phyloP scores from a whole-genome alignment of 2,113 vertebrate species.

The Sinocyclocheilus anshuiensis region DNA sequence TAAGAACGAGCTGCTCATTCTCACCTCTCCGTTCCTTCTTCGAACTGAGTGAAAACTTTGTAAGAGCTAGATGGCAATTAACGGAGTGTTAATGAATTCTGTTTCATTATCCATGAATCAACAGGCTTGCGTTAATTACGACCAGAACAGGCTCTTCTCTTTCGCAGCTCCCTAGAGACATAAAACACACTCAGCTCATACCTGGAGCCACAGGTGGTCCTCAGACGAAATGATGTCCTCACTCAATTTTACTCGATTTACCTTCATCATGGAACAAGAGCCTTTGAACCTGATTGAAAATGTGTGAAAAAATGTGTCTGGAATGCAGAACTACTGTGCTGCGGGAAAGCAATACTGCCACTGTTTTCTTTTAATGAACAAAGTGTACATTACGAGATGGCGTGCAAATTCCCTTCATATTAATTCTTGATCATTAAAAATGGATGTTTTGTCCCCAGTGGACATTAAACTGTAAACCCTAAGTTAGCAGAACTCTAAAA shows the following conservation, averaged over 20 bases:
- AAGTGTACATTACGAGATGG: not conserved
- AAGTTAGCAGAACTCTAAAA: not conserved
- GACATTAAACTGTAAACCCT: not conserved
- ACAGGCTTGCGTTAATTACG: conserved; percentile 79
- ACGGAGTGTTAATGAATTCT: conserved; percentile 78
- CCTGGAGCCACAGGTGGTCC: conserved; percentile 76
- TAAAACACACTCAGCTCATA: conserved; percentile 64
- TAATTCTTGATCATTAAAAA: not conserved
- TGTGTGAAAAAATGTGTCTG: conserved; percentile 29
- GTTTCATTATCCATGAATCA: conserved; percentile 81
- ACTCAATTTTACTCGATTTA: conserved; percentile 10
- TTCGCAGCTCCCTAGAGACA: conserved; percentile 69
- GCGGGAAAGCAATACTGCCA: conserved; percentile 51
- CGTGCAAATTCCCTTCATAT: not conserved
- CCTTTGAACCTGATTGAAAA: conserved; percentile 39
- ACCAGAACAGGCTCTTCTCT: conserved; percentile 76
- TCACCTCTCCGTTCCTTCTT: conserved; percentile 54
- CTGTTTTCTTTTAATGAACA: conserved; percentile 1
- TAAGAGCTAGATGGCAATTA: conserved; percentile 74
- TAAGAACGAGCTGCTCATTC: conserved; percentile 51
- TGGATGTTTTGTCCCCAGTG: too few relatives aligned
- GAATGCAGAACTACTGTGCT: not conserved
- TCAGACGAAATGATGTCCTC: conserved; percentile 23
- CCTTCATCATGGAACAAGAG: conserved; percentile 27
- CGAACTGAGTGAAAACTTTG: conserved; percentile 58